Base-by-base conservation (phyloP, 2,888 invertebrate genomes). In the Zhuqinia jingwanae region DNA sequence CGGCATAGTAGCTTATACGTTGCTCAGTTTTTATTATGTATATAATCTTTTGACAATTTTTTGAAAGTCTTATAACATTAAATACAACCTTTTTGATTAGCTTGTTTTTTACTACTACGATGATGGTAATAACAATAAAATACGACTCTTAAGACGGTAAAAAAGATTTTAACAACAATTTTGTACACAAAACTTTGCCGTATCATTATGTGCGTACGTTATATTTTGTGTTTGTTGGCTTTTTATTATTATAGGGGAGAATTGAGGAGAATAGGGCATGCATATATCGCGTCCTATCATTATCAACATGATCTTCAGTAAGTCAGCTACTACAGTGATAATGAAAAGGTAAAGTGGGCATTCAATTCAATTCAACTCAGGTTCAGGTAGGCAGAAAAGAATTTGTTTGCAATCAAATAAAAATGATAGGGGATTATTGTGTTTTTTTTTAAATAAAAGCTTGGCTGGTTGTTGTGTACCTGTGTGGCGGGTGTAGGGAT, bases 361-460 rank as follows among this genome's bases (percentile, higher is more conserved):
- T 68, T 68, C 15, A 27, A 20, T 56, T 20, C 1, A 20, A 56
- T 20, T 56, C 3, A 20, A 5, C 3, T 3, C 3, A 20, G 22
- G 56, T 13, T 1, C n/a, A 63, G 17, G 17, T 17, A 30, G 5
- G 8, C n/a, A 42, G 10, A 10, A 42, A 79, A 68, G 79, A 58
- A 81, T 81, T 81, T 81, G 80, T 81, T 70, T 42, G 70, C 70
- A 81, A 79, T 79, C 79, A 79, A 68, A 79, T 58, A 56, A 78
- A 36, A 42, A 68, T 68, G 68, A 68, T 68, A 45, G 68, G 68
- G 68, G 11, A 30, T 63, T 63, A 2, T 63, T 20, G 10, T n/a
- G n/a, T n/a, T n/a, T n/a, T n/a, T n/a, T n/a, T n/a, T n/a, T n/a
- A n/a, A n/a, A n/a, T n/a, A n/a, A n/a, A n/a, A n/a, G n/a, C n/a